Base-by-base conservation (phyloP, 2,888 invertebrate species). In the Elgonia sp. region DNA sequence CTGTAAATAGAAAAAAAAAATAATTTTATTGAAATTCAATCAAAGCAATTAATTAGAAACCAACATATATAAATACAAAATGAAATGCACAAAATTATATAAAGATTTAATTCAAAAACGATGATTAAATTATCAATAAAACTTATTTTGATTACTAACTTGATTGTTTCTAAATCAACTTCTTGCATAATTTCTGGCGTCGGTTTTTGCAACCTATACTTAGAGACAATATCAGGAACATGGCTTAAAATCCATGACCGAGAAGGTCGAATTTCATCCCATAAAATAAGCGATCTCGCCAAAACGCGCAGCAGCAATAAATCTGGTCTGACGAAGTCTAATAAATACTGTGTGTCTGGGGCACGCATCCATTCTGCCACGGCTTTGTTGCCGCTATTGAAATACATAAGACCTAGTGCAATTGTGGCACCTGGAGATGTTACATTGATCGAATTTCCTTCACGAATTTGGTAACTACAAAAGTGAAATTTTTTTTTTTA, bases 401-500 rank as follows among this genome's bases (percentile, higher is more conserved):
- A 96, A 95, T 98, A 99, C 96, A 99, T 97, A 91, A 99, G 96
- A 0, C 99, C 99, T 5, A 99, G 95, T 0, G 99, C 99, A 46
- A 99, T 95, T 0, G 99, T 99, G 0, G 99, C 99, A 0, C 99
- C 99, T 0, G 99, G 99, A 0, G 98, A 97, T 1, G 99, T 99
- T 70, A 99, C 98, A 95, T 99, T 99, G 67, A 98, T 98, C 0
- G 96, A 96, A 86, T 97, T 97, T 0, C 98, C 98, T 95, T 99
- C 99, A 76, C 98, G 96, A 89, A 98, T 97, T 95, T 98, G 98
- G 94, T 98, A 96, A 91, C 96, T 96, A 57, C 53, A 84, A 42
- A 16, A 65, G 20, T 42, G 39, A 55, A 5, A 60, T 60, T 60
- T 57, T 57, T 20, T 57, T 57, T 57, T 2, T 57, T 57, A 57